A percentile compares a stretch with the other conserved stretches of the same genome.
Conservation (phyloP, 2,888 invertebrate genomes). For the Plebejus melissa region DNA sequence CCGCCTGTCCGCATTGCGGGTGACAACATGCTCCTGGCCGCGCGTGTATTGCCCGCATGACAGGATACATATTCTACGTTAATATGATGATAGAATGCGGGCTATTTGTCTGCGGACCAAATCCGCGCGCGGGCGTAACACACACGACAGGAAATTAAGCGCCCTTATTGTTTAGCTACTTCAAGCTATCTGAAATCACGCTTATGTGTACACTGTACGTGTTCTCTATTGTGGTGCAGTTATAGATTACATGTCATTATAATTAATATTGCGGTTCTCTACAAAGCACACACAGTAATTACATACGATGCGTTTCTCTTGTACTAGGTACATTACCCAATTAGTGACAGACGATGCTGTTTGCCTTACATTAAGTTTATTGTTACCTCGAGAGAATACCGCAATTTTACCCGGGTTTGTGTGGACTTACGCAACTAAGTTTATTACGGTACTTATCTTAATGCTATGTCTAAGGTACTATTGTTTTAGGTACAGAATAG, state of each 20-base stretch:
- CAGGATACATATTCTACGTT: too few relatives aligned
- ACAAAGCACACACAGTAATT: background rate
- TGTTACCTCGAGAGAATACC: constrained; percentile 47
- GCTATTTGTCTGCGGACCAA: too few relatives aligned
- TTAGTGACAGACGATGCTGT: constrained; percentile 47
- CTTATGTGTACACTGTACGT: too few relatives aligned
- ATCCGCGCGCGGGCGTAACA: too few relatives aligned
- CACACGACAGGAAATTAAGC: too few relatives aligned
- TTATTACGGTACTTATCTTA: background rate
- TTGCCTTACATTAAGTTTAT: constrained; percentile 52
- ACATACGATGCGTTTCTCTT: constrained; percentile 2
- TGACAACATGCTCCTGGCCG: too few relatives aligned
- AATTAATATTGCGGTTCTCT: background rate
- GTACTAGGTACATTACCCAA: constrained; percentile 47
- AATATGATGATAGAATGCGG: too few relatives aligned
- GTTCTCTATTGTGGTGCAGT: too few relatives aligned
- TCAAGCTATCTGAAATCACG: too few relatives aligned
- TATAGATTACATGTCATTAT: background rate
- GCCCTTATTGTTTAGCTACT: too few relatives aligned
- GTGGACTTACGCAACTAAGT: background rate
- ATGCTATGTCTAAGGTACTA: background rate
- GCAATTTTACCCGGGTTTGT: constrained; percentile 35
- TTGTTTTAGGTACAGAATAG: background rate
- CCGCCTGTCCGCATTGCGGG: too few relatives aligned
- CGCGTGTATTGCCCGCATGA: too few relatives aligned